Evolutionary conservation across 2,113 vertebrate species (phyloP).

Genomic region (Dasypus novemcinctus): DNA sequence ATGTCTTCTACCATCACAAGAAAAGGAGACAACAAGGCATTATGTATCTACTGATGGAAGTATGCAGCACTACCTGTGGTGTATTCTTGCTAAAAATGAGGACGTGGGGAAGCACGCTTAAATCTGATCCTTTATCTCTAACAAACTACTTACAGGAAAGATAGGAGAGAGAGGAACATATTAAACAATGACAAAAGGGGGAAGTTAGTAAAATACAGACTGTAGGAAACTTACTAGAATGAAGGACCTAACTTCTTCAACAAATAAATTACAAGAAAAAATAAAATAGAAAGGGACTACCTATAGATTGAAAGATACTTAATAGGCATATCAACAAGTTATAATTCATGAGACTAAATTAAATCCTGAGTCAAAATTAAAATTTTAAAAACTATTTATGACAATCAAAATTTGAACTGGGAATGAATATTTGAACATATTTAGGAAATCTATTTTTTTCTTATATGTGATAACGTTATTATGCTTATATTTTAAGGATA

Average conservation of each 20-base stretch:
- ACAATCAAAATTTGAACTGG: slow-evolving; percentile 15
- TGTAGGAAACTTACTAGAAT: neutral
- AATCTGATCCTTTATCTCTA: neutral
- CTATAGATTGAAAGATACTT: neutral
- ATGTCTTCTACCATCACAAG: neutral
- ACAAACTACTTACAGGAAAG: slow-evolving; percentile 5
- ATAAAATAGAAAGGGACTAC: neutral
- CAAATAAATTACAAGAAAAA: slow-evolving; percentile 14
- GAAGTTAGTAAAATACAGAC: slow-evolving; percentile 5
- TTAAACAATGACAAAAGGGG: neutral
- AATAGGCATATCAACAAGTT: slow-evolving; percentile 29
- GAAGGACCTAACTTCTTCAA: neutral
- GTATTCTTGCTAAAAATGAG: slow-evolving; percentile 16
- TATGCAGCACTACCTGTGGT: too few relatives aligned
- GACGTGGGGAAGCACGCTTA: neutral
- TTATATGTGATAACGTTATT: slow-evolving; percentile 1
- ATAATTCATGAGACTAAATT: neutral
- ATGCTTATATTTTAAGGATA: neutral
- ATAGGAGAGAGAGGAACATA: neutral
- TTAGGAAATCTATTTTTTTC: neutral
- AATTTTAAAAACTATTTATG: neutral
- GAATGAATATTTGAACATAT: slow-evolving; percentile 17
- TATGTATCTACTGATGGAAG: too few relatives aligned
- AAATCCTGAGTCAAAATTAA: slow-evolving; percentile 36
- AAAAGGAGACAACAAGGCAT: neutral